phyloP scores from a whole-genome alignment of 2,797 vertebrate genomes.

The Melanotaenia parkinsoni region DNA sequence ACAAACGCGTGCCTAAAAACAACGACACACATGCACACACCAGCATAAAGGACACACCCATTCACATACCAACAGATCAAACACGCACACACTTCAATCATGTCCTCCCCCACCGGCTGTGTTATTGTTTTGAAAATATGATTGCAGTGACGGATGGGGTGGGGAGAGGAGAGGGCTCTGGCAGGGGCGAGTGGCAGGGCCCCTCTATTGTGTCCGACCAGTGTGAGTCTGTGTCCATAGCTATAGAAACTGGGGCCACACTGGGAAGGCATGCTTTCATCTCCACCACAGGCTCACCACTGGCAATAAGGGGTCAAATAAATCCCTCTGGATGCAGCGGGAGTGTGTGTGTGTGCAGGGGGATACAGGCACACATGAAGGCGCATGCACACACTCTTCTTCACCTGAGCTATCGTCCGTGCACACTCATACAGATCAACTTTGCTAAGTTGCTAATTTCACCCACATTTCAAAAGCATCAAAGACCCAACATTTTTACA shows the following conservation, averaged over 20 bases:
- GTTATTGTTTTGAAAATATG: constrained; percentile 86
- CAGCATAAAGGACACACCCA: constrained; percentile 40
- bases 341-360: constrained; percentile 7
- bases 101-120: constrained; percentile 64
- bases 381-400: constrained; percentile 40
- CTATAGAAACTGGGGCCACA: constrained; percentile 88
- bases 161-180: constrained; percentile 70
- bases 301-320: constrained; percentile 85
- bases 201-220: constrained; percentile 84
- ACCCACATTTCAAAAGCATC: constrained; percentile 6
- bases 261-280: constrained; percentile 92
- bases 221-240: constrained; percentile 90
- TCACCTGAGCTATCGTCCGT: constrained; percentile 48
- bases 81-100: constrained; percentile 74
- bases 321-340: constrained; percentile 75
- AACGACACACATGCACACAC: constrained; percentile 46
- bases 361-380: constrained; percentile 40
- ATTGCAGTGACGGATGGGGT: constrained; percentile 81
- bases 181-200: constrained; percentile 80
- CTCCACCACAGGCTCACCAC: constrained; percentile 85
- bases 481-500: constrained; percentile 13
- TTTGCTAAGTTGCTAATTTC: neutral
- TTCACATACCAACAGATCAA: constrained; percentile 71
- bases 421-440: constrained; percentile 3
- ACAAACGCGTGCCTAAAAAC: constrained; percentile 71